Percentiles rank a stretch among this genome's conserved stretches.
Evolutionary conservation across 1,140 invertebrate genomes (phyloP).

Genomic region (Radopholus similis): DNA sequence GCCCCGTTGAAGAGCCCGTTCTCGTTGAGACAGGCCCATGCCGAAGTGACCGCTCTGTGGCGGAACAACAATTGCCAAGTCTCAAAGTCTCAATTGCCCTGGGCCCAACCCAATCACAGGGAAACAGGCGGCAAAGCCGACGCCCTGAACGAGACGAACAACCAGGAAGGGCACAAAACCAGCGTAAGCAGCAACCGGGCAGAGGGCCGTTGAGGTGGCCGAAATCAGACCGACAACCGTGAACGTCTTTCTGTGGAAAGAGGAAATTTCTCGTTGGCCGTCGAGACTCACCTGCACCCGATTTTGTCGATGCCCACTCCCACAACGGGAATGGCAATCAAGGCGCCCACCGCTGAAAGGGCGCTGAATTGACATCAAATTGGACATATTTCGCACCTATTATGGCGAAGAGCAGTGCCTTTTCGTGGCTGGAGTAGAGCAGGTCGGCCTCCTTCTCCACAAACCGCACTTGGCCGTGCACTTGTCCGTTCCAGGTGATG

Average conservation of each 20-base stretch:
- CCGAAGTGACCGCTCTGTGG: conserved; percentile 18
- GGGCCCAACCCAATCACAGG: conserved; percentile 31
- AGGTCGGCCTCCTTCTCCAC: conserved; percentile 37
- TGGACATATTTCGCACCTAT: no score
- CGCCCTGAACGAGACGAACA: conserved; percentile 30
- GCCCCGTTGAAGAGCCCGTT: conserved; percentile 42
- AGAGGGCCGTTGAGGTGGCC: conserved; percentile 30
- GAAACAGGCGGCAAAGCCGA: conserved; percentile 39
- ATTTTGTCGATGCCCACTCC: conserved; percentile 11
- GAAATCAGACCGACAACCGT: conserved; percentile 43
- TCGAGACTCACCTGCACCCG: conserved; percentile 28
- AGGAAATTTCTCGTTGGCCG: no score
- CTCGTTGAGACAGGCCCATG: conserved; percentile 37
- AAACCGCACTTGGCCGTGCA: conserved; percentile 36
- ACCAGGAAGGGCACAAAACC: conserved; percentile 39
- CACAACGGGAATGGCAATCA: conserved; percentile 31
- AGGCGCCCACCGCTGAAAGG: conserved; percentile 39
- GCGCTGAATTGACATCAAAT: no score
- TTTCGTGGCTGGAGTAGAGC: conserved; percentile 35
- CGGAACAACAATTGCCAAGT: neutral
- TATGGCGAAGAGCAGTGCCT: conserved; percentile 36
- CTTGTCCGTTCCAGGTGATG: conserved; percentile 48
- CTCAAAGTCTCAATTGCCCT: neutral
- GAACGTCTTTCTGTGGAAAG: conserved; percentile 37
- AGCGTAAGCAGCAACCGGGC: conserved; percentile 26